Conservation (phyloP, 37 sponge, comb jelly and placozoan species). For the Ephydatia muelleri region DNA sequence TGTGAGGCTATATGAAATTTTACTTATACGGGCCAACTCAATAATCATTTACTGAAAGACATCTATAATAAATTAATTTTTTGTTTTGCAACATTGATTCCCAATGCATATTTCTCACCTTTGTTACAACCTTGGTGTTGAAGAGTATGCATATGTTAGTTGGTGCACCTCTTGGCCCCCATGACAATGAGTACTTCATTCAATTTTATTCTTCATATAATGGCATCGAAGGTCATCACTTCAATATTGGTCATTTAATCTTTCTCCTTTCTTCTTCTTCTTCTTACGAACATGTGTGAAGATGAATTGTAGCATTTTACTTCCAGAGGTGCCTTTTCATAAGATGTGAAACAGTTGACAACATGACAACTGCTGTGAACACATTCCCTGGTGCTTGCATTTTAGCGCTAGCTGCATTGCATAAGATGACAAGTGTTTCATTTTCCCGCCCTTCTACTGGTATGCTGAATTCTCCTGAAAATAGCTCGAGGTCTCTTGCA, state of each 20-base stretch:
- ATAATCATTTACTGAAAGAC: not conserved
- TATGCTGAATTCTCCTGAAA: conserved; percentile 11
- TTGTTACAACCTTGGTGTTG: not conserved
- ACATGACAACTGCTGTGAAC: conserved; percentile 6
- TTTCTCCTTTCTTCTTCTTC: no score
- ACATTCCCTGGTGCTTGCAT: conserved; percentile 2
- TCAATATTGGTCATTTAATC: no score
- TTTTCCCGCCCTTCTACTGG: conserved; percentile 17
- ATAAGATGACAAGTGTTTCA: conserved; percentile 11
- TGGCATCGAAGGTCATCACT: not conserved
- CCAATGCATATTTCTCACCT: not conserved
- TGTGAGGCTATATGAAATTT: not conserved
- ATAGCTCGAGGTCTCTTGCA: not conserved
- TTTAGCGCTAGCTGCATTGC: conserved; percentile 8
- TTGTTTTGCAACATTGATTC: not conserved
- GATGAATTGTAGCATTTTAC: no score
- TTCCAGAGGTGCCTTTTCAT: no score
- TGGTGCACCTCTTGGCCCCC: not conserved
- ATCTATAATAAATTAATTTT: not conserved
- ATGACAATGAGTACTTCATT: not conserved
- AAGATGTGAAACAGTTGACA: not conserved
- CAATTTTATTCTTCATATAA: not conserved
- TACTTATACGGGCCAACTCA: not conserved
- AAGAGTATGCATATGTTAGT: not conserved
- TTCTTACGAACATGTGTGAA: no score